phyloP scores from a whole-genome alignment of 2,888 invertebrate species.

The Latheticus oryzae region DNA sequence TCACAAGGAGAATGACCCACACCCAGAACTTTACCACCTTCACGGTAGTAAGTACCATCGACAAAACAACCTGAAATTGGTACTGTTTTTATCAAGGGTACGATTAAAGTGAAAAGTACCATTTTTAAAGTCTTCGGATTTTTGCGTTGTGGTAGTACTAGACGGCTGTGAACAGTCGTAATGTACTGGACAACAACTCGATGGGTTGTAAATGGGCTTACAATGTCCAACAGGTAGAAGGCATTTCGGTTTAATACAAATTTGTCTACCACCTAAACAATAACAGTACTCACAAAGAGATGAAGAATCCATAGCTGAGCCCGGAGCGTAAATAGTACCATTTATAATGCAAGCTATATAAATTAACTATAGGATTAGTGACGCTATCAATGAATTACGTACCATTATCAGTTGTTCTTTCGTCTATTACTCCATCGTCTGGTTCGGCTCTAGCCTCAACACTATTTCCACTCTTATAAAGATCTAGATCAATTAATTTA shows the following conservation, averaged over 20 bases:
- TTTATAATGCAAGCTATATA: constrained; percentile 76
- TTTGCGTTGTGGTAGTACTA: constrained; percentile 43
- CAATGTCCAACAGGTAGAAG: constrained; percentile 80
- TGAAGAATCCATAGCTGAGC: constrained; percentile 84
- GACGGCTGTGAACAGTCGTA: constrained; percentile 74
- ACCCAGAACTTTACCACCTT: constrained; percentile 78
- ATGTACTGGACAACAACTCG: constrained; percentile 83
- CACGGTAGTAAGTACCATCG: constrained; percentile 71
- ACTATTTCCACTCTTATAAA: constrained; percentile 52
- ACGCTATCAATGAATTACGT: no score
- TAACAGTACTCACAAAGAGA: constrained; percentile 89
- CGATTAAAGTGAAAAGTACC: not conserved
- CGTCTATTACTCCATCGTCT: constrained; percentile 41
- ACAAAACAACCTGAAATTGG: constrained; percentile 68
- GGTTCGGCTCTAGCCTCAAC: constrained; percentile 59
- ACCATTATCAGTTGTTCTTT: constrained; percentile 13
- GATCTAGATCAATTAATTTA: no score
- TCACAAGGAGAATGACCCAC: constrained; percentile 74
- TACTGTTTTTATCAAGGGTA: not conserved
- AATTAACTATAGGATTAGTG: constrained; percentile 1
- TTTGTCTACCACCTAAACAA: constrained; percentile 76
- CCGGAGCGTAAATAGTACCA: constrained; percentile 80
- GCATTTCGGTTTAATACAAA: constrained; percentile 85
- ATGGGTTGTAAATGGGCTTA: constrained; percentile 70
- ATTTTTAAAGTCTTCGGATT: constrained; percentile 2